These are phyloP conservation scores for Rhinichthys osculus DNA, from an alignment of 2,797 vertebrate genomes.

Conservation along the genomic window DNA sequence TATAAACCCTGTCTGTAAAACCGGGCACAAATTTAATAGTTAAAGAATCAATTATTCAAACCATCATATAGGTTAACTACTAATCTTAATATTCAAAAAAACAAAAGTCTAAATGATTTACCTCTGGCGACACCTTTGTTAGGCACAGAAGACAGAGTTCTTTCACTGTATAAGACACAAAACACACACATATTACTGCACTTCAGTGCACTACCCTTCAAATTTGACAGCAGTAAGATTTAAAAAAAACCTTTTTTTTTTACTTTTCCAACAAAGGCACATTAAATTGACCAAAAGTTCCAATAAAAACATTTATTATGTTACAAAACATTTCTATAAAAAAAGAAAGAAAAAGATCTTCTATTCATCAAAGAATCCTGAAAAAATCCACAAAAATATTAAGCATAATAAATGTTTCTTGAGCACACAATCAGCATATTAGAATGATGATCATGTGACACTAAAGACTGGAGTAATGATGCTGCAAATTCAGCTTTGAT, in stretches of 20 bases:
- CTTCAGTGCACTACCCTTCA: not conserved
- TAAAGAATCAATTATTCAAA: not conserved
- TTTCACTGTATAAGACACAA: conserved; percentile 49
- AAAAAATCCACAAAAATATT: not conserved
- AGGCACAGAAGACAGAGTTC: conserved; percentile 39
- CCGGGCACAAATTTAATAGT: not conserved
- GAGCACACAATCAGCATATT: not conserved
- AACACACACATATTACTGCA: not conserved
- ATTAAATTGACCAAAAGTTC: not conserved
- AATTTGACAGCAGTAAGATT: not conserved
- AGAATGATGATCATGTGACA: not conserved
- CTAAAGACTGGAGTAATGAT: not conserved
- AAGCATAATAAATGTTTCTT: not conserved
- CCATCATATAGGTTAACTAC: not conserved
- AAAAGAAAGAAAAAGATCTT: not conserved
- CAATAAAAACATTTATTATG: not conserved
- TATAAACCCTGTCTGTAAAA: too few species aligned
- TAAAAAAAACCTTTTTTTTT: too few species aligned
- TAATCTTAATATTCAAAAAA: not conserved
- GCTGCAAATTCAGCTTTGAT: not conserved
- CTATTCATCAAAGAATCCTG: not conserved
- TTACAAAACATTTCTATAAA: not conserved
- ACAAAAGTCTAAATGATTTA: conserved; percentile 40
- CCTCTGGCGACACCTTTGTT: conserved; percentile 60
- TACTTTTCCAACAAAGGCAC: not conserved